A percentile compares a stretch with the other conserved stretches of the same genome.
phyloP scores from a whole-genome alignment of 1,140 invertebrate genomes.

The Battus philenor region DNA sequence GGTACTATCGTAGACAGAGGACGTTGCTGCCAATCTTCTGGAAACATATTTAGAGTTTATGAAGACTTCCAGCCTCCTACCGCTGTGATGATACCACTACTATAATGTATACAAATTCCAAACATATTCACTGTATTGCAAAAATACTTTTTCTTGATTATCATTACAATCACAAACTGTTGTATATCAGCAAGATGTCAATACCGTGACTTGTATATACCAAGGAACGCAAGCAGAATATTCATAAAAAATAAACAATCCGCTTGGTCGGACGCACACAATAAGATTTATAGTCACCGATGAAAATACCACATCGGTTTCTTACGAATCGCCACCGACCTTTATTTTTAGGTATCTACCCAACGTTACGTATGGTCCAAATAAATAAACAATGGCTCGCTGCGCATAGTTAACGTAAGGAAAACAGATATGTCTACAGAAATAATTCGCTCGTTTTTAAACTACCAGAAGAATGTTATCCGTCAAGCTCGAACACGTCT shows the following conservation, averaged over 20 bases:
- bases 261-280: constrained; percentile 50
- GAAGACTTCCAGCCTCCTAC: too few species aligned
- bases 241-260: constrained; percentile 49
- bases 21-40: too few species aligned
- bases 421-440: constrained; percentile 33
- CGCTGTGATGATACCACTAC: too few species aligned
- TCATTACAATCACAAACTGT: too few species aligned
- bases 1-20: too few species aligned
- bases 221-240: constrained; percentile 36
- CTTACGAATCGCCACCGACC: constrained; percentile 46
- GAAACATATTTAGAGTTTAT: too few species aligned
- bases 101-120: too few species aligned
- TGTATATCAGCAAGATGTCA: too few species aligned
- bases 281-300: constrained; percentile 67
- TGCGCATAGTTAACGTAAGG: constrained; percentile 30
- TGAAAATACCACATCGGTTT: constrained; percentile 66
- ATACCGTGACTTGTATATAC: too few species aligned
- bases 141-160: too few species aligned
- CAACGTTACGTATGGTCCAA: constrained; percentile 32
- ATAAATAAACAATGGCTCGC: constrained; percentile 58
- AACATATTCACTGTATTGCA: too few species aligned
- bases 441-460: constrained; percentile 23
- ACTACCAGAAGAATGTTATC: constrained; percentile 6
- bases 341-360: constrained; percentile 28
- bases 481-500: too few species aligned